Base-by-base conservation (phyloP, 2,888 invertebrate species). In the Nysson spinosus region DNA sequence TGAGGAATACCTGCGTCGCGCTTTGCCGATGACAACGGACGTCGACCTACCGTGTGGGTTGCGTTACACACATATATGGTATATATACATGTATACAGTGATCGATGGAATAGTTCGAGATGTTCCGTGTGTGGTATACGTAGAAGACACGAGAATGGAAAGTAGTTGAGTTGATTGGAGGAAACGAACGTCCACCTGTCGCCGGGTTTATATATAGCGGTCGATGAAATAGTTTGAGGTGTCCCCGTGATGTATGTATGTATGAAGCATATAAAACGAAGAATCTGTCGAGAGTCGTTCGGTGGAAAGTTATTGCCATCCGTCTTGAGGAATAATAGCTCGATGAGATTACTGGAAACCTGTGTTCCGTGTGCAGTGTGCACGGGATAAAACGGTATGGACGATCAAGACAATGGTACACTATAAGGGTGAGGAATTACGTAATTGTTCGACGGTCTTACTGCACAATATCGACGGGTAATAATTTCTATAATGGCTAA, bases 401-500 rank as follows among this genome's bases (percentile, higher is more conserved):
- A 32, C 26, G 50, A 40, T 44, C 9, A 37, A 26, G 54, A 56
- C 56, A 54, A 64, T 50, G 35, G 55, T 22, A 20, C 42, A 47
- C 50, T 52, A 37, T 20, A 39, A 17, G 43, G 5, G 19, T 16
- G 39, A 16, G 26, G 24, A 17, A 32, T 50, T 49, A 24, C 61
- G 55, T 72, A 64, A 69, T 76, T 70, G 72, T 77, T 76, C 78
- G 72, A 72, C 75, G 76, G 72, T 80, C 65, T 75, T 67, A 70
- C 77, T 68, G 78, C 80, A 79, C 75, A 79, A 79, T 77, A 72
- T 77, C 72, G 76, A 78, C 82, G 79, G 83, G 79, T 80, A 81
- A 71, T 62, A 67, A 75, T 81, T 81, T 81, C 72, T 81, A 74
- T 67, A 51, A 66, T 34, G 39, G 39, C 35, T 46, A 47, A 66